These are phyloP conservation scores for Cepaea hortensis DNA, from an alignment of 2,888 invertebrate species.

Conservation along the genomic window DNA sequence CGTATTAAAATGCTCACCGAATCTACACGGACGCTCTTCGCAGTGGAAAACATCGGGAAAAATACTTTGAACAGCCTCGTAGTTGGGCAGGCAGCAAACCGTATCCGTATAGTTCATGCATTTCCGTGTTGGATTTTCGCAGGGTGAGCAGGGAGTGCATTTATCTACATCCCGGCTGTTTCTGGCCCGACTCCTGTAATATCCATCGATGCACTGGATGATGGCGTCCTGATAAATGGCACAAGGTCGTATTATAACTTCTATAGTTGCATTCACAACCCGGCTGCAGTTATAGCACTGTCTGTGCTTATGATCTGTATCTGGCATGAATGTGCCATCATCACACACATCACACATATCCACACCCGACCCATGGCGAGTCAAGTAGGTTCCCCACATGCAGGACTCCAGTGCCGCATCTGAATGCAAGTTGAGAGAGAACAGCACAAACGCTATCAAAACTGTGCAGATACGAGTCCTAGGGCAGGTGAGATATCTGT, in stretches of 20 bases:
- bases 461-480: background rate
- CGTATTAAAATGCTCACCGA: background rate
- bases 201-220: background rate
- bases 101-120: background rate
- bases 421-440: background rate
- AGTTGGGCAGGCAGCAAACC: slow-evolving; percentile 3
- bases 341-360: background rate
- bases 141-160: background rate
- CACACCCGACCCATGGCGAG: slow-evolving; percentile 3
- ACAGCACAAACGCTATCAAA: background rate
- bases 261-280: background rate
- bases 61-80: background rate
- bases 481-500: background rate
- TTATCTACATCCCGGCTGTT: background rate
- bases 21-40: background rate
- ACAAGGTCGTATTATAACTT: background rate
- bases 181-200: background rate
- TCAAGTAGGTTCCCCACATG: background rate
- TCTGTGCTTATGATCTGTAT: background rate
- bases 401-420: background rate
- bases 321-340: background rate
- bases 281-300: background rate
- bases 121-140: background rate
- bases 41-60: background rate
- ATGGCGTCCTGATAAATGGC: background rate